Conservation (phyloP, 2,113 vertebrate genomes). For the Gavialis gangeticus region DNA sequence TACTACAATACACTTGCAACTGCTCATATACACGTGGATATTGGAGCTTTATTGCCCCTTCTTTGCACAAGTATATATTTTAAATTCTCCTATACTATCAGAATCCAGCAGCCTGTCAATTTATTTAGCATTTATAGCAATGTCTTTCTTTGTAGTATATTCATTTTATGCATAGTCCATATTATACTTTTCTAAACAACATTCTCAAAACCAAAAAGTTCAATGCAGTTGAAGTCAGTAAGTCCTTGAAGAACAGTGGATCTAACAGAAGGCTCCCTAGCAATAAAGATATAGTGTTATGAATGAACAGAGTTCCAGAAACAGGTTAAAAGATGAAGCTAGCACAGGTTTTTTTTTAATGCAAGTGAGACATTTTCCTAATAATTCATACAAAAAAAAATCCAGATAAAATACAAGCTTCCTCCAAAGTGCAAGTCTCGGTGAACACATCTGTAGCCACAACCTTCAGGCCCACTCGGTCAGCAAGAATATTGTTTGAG, state of each 20-base stretch:
- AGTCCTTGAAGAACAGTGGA: conserved; percentile 39
- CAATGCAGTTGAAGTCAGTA: conserved; percentile 12
- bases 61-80: not conserved
- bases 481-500: not conserved
- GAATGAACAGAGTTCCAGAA: conserved; percentile 2
- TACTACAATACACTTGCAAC: not conserved
- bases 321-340: not conserved
- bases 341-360: not conserved
- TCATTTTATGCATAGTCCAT: not conserved
- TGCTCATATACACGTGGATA: not conserved
- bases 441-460: not conserved
- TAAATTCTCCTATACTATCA: not conserved
- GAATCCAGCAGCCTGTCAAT: not conserved
- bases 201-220: not conserved
- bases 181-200: not conserved
- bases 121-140: too few relatives aligned
- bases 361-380: not conserved
- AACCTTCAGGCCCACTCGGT: not conserved
- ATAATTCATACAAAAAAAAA: not conserved
- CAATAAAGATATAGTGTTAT: not conserved
- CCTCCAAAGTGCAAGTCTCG: not conserved
- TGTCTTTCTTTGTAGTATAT: not conserved
- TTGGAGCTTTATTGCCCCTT: too few relatives aligned
- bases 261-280: conserved; percentile 23
- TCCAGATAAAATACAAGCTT: not conserved